Conservation (phyloP, 1,140 invertebrate genomes). For the Camponotus pennsylvanicus region DNA sequence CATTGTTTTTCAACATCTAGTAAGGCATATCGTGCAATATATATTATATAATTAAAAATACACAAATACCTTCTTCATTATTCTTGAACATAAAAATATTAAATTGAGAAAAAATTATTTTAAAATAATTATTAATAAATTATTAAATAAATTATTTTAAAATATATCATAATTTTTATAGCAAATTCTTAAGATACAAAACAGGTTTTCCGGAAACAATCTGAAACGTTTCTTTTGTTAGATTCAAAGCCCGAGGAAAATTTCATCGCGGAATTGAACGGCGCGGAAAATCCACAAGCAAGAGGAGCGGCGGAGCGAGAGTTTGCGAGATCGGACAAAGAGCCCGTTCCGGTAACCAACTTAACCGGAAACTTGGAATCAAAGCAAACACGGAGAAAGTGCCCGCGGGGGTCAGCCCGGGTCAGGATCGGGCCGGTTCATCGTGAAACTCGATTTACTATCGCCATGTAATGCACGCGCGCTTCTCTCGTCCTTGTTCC, state of each 20-base stretch:
- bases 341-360: conserved; percentile 77
- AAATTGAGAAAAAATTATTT: neutral
- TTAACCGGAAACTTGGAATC: conserved; percentile 81
- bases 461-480: conserved; percentile 43
- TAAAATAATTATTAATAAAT: conserved; percentile 5
- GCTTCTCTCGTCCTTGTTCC: neutral
- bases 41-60: neutral
- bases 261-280: conserved; percentile 2
- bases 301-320: neutral
- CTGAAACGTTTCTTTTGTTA: neutral
- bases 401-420: conserved; percentile 76
- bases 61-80: conserved; percentile 24
- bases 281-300: conserved; percentile 54
- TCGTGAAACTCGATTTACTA: conserved; percentile 78
- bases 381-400: conserved; percentile 80
- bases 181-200: neutral
- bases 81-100: neutral
- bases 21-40: neutral
- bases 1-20: conserved; percentile 4
- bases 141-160: neutral
- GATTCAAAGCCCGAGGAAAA: neutral
- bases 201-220: neutral
- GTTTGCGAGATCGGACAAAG: conserved; percentile 67
- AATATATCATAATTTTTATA: neutral
- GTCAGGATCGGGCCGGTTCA: conserved; percentile 59